Evolutionary conservation across 1,140 invertebrate species (phyloP), one percentile per base, ranked within the genome.

Genomic region (Thalassaphorura encarpata): DNA sequence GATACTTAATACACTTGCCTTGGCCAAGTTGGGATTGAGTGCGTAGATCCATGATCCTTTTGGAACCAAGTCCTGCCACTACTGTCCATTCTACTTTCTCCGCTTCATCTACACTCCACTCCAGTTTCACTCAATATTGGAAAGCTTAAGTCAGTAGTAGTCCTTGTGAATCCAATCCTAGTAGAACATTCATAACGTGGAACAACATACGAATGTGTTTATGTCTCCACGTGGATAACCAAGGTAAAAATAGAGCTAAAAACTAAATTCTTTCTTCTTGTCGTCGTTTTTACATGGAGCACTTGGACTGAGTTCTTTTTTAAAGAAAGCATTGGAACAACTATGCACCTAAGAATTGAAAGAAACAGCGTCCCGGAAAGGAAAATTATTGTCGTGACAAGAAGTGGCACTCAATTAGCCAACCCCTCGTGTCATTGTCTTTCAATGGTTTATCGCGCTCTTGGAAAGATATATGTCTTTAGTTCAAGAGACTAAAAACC

Each of bases 1-100:
- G 60, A 61, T 11, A 43, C 48, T 53, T 56, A 56, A 56, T 56
- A 51, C 53, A 59, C 52, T 31, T n/a, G n/a, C n/a, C n/a, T n/a
- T n/a, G n/a, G n/a, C n/a, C n/a, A n/a, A n/a, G n/a, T n/a, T n/a
- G n/a, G n/a, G n/a, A n/a, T n/a, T n/a, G n/a, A n/a, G n/a, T n/a
- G n/a, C n/a, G n/a, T n/a, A n/a, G n/a, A n/a, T n/a, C n/a, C n/a
- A n/a, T n/a, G n/a, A n/a, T n/a, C n/a, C n/a, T n/a, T n/a, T n/a
- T n/a, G n/a, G n/a, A n/a, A n/a, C n/a, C n/a, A n/a, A n/a, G n/a
- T n/a, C n/a, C n/a, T n/a, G n/a, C n/a, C n/a, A n/a, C n/a, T n/a
- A n/a, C n/a, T n/a, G n/a, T n/a, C n/a, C n/a, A n/a, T n/a, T n/a
- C n/a, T n/a, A n/a, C n/a, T n/a, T n/a, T n/a, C n/a, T n/a, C n/a